Percentiles rank a stretch among this genome's conserved stretches.
Evolutionary conservation across 2,888 invertebrate genomes (phyloP).

Genomic region (Macropis europaea): DNA sequence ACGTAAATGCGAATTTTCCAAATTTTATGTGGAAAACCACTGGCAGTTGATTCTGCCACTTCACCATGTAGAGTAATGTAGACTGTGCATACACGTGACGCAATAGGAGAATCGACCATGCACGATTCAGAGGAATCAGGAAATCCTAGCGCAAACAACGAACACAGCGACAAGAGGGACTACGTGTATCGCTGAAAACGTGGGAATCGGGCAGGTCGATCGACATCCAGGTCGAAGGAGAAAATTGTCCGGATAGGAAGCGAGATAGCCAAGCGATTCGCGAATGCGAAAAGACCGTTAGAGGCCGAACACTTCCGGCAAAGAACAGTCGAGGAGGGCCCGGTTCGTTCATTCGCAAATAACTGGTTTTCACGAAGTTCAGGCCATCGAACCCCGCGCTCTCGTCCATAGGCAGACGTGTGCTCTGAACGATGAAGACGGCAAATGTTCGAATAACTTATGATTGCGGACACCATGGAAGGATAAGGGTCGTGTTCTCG

Average conservation of each 20-base stretch:
- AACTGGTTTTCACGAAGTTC: conserved; percentile 66
- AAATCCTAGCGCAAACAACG: neutral
- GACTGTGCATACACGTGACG: too few species aligned
- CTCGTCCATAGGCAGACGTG: conserved; percentile 50
- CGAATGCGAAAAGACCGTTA: conserved; percentile 53
- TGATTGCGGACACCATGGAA: conserved; percentile 30
- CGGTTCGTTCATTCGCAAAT: conserved; percentile 59
- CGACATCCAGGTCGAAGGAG: conserved; percentile 17
- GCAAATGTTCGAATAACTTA: conserved; percentile 38
- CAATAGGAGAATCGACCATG: neutral
- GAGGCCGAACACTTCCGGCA: conserved; percentile 56
- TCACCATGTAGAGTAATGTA: too few species aligned
- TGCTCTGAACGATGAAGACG: conserved; percentile 41
- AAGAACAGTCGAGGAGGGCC: conserved; percentile 45
- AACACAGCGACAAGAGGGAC: neutral
- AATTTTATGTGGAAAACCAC: too few species aligned
- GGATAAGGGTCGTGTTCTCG: conserved; percentile 20
- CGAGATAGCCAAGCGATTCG: conserved; percentile 21
- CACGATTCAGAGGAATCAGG: neutral
- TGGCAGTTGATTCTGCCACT: too few species aligned
- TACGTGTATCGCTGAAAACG: neutral
- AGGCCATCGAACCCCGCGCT: conserved; percentile 61
- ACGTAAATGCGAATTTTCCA: too few species aligned
- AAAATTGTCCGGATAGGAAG: conserved; percentile 40
- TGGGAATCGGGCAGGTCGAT: conserved; percentile 16